Base-by-base conservation (phyloP, 2,888 invertebrate species). In the Ochlodes sylvanus region DNA sequence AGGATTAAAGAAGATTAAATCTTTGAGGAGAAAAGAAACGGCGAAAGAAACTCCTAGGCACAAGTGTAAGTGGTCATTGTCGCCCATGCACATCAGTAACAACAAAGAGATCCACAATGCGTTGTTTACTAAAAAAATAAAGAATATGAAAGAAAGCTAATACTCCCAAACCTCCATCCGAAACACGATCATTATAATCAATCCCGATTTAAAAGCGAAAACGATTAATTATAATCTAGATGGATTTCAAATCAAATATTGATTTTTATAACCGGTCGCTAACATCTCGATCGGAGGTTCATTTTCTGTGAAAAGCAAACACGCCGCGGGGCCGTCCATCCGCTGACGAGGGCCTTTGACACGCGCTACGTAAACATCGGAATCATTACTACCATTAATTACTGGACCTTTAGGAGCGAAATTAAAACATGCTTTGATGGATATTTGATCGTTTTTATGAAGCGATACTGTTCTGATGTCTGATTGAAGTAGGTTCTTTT, bases 311-410 rank as follows among this genome's bases (percentile, higher is more conserved):
- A 42, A 12, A 9, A 42, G 47, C 65, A 52, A 65, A 65, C 58
- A 65, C 14, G 65, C 64, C 64, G 19, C n/a, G n/a, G 57, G 64
- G 38, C 19, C 10, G 64, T 64, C 64, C 50, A 50, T 57, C 19
- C 17, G 34, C 57, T 47, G 56, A 50, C 50, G 47, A 34, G 17
- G 21, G 19, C 32, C 63, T 65, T 65, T 65, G 64, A 65, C 57
- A 57, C 34, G 56, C 38, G 21, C 50, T 65, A 34, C 10, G 50
- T 65, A 65, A 65, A 65, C 64, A 65, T 38, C 50, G 7, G 50
- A 47, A 65, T 65, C 64, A 65, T 65, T 65, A 65, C 64, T 21
- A 38, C 15, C 14, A 50, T 65, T 57, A 65, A 64, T 64, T 64
- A 19, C 56, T 64, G 19, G 57, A 57, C 57, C 52, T 47, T 41